Evolutionary conservation across 1,140 invertebrate genomes (phyloP).

Genomic region (Drosophila repleta): DNA sequence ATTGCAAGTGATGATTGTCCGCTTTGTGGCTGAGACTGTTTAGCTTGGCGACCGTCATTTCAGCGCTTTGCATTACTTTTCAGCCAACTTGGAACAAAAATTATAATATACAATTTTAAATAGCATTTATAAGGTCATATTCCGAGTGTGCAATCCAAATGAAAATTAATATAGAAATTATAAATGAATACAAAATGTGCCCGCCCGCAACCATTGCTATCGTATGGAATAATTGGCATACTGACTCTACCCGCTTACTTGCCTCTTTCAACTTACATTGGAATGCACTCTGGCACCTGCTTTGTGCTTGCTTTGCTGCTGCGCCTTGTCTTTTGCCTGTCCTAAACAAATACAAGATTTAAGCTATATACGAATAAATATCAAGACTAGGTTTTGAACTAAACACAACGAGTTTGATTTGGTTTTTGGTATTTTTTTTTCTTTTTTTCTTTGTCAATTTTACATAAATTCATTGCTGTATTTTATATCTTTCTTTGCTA

Average conservation of each 20-base stretch:
- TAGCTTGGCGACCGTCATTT: slow-evolving; percentile 56
- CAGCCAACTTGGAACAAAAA: slow-evolving; percentile 78
- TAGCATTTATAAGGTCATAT: slow-evolving; percentile 26
- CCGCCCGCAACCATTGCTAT: slow-evolving; percentile 40
- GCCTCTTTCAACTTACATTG: slow-evolving; percentile 37
- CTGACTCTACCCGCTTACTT: slow-evolving; percentile 44
- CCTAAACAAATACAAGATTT: slow-evolving; percentile 39
- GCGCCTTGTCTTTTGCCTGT: slow-evolving; percentile 24
- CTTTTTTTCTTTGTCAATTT: slow-evolving; percentile 41
- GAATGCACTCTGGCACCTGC: slow-evolving; percentile 34
- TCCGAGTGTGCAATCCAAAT: slow-evolving; percentile 46
- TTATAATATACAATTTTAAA: slow-evolving; percentile 69
- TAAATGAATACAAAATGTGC: slow-evolving; percentile 20
- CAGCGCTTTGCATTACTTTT: slow-evolving; percentile 72
- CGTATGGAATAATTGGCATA: slow-evolving; percentile 31
- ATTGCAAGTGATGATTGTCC: slow-evolving; percentile 39
- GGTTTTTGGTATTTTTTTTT: slow-evolving; percentile 34
- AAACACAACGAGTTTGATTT: slow-evolving; percentile 39
- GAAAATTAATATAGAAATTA: slow-evolving; percentile 50
- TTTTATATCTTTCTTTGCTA: slow-evolving; percentile 73
- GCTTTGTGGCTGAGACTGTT: slow-evolving; percentile 47
- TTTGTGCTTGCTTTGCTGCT: slow-evolving; percentile 27
- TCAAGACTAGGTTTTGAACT: slow-evolving; percentile 41
- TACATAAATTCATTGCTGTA: slow-evolving; percentile 59
- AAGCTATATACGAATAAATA: slow-evolving; percentile 37